These are phyloP conservation scores for Linnaemya tessellans DNA, from an alignment of 2,888 invertebrate species.

Conservation along the genomic window DNA sequence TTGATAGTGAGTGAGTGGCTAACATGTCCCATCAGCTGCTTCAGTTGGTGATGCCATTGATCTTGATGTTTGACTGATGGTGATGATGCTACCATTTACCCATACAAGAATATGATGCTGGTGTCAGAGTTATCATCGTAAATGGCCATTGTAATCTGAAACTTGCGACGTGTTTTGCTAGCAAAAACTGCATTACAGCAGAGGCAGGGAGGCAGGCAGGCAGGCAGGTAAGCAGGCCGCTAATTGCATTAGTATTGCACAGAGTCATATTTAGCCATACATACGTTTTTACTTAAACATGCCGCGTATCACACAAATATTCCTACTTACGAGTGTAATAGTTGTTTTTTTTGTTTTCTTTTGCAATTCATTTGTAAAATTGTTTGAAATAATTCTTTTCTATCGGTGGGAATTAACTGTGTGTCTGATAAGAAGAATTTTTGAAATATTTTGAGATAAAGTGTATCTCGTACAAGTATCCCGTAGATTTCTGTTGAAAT, in stretches of 20 bases:
- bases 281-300: conserved; percentile 36
- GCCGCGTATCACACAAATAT: conserved; percentile 29
- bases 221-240: conserved; percentile 22
- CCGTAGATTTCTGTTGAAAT: conserved; percentile 20
- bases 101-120: conserved; percentile 29
- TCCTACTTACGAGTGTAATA: background rate
- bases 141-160: conserved; percentile 68
- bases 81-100: conserved; percentile 20
- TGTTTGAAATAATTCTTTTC: conserved; percentile 18
- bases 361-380: conserved; percentile 34
- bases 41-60: conserved; percentile 43
- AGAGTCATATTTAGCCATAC: conserved; percentile 58
- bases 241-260: conserved; percentile 68
- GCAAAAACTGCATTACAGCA: background rate
- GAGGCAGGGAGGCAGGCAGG: background rate
- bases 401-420: conserved; percentile 61
- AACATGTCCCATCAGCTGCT: conserved; percentile 32
- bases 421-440: conserved; percentile 43
- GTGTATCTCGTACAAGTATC: background rate
- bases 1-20: conserved; percentile 45
- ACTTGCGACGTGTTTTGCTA: conserved; percentile 57
- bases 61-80: conserved; percentile 51
- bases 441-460: conserved; percentile 18
- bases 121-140: conserved; percentile 64
- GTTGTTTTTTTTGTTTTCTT: background rate